Evolutionary conservation across 2,888 invertebrate species (phyloP), one percentile per base, ranked within the genome.

Genomic region (Aphelenchoides bicaudatus): DNA sequence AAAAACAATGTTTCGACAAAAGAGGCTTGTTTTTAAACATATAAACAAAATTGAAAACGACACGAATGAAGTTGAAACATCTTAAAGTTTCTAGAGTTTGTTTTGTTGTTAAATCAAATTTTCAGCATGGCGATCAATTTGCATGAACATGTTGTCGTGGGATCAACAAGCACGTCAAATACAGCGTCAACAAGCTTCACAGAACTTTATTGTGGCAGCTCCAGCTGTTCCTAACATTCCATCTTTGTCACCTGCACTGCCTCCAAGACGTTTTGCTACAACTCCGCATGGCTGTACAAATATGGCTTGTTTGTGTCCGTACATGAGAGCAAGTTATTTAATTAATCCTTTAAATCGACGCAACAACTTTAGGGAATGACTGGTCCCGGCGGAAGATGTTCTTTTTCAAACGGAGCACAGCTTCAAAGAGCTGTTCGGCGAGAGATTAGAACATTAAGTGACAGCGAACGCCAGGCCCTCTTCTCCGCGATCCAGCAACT

Each of bases 391-490:
- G 70, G 68, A 13, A 65, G 61, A 28, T 75, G 75, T 57, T 53
- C 62, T 3, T 62, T 74, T 6, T 59, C 63, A 6, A 70, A 66
- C 43, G 74, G 74, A 13, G 63, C 65, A 28, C 67, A 64, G 1
- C 63, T 74, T 19, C 38, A 66, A 13, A 71, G 66, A 66, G 69
- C 75, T 2, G 53, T 71, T 46, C 50, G 76, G 38, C 69, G 70
- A 46, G 76, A 76, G 52, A 71, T 71, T 58, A 60, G 77, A 46
- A 73, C 68, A 70, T 58, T 77, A 61, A 65, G 64, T 3, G 76
- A 75, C 55, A 68, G 65, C 43, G 74, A 77, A 48, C 52, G 74
- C 21, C 48, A 51, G 16, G 54, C 68, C 3, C 71, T 74, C 61
- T 70, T 72, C 58, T 63, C 62, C 25, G 73, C 72, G 3, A 49